Base-by-base conservation (phyloP, 2,797 vertebrate genomes). In the Anas flavirostris region DNA sequence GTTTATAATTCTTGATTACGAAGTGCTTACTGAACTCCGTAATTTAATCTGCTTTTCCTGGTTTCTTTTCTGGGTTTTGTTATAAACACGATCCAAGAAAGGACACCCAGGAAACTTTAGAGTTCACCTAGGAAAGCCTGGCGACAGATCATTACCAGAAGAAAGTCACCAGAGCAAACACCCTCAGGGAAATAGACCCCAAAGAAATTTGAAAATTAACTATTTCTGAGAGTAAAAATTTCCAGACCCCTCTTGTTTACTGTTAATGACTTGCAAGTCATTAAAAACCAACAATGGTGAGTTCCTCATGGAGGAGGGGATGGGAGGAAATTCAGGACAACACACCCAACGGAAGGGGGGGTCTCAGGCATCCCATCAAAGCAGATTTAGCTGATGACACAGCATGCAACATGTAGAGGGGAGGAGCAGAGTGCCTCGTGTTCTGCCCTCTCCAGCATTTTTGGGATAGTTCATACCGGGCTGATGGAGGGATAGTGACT, bases 391-490 rank as follows among this genome's bases (percentile, higher is more conserved):
- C 66, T 31, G 70, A 11, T 7, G 19, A 70, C 37, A 31, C 13
- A 1, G 12, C 2, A 0, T 2, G 3, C 4, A 6, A 29, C 55
- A 3, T 2, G 1, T 4, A 16, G 80, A 21, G 46, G 33, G 64
- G 31, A 33, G 66, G n/a, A 35, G 0, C 3, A 21, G 15, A 13
- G 1, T 11, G 6, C 25, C 50, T 35, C 26, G 1, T 7, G 3
- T 23, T 66, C 56, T 28, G 28, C 44, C 18, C 35, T 48, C 31
- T 16, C 63, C 79, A 44, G 23, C 26, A 11, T 10, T 16, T 41
- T 28, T 11, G 31, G 46, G 8, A 16, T 13, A 53, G 56, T 12
- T 84, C n/a, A 6, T 21, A 33, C 70, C 1, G 9, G 48, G 48
- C n/a, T 63, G 80, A 73, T 7, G 15, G 64, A 80, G 60, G 37